These are phyloP conservation scores for Heterodera filipjevi DNA, from an alignment of 2,888 invertebrate species.

Conservation along the genomic window DNA sequence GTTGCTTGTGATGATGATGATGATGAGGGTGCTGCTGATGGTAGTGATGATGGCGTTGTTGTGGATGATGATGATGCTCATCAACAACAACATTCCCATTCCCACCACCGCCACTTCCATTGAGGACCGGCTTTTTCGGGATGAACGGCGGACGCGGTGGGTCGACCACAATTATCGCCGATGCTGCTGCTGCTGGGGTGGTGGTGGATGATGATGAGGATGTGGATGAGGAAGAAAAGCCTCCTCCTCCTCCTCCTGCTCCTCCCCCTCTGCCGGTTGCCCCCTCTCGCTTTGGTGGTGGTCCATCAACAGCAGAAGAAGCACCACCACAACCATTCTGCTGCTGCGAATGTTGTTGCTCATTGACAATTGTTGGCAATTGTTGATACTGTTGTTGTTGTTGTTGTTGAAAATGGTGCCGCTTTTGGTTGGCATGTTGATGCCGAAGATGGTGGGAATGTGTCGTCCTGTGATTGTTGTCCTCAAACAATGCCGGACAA, in stretches of 20 bases:
- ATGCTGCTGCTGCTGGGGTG: background rate
- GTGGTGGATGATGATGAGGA: background rate
- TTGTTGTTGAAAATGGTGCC: background rate
- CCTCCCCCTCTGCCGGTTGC: background rate
- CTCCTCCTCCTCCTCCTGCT: background rate
- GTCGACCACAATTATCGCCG: slow-evolving; percentile 1
- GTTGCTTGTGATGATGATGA: background rate
- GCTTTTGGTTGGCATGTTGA: background rate
- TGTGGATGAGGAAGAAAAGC: background rate
- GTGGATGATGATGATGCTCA: background rate
- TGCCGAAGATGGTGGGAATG: background rate
- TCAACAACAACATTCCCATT: background rate
- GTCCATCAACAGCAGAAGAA: background rate
- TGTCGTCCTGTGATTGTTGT: background rate
- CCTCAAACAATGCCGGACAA: background rate
- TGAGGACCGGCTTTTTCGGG: slow-evolving; percentile 29
- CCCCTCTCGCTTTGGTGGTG: background rate
- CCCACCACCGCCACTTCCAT: background rate
- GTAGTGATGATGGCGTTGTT: background rate
- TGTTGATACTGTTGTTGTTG: background rate
- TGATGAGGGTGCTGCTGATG: background rate
- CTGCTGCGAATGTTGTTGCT: background rate
- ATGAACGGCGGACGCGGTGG: slow-evolving; percentile 28
- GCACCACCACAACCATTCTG: background rate
- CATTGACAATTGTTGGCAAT: background rate